Percentiles rank a stretch among this genome's conserved stretches.
These are phyloP conservation scores for Onychostruthus taczanowskii DNA, from an alignment of 2,113 vertebrate genomes.

Conservation along the genomic window DNA sequence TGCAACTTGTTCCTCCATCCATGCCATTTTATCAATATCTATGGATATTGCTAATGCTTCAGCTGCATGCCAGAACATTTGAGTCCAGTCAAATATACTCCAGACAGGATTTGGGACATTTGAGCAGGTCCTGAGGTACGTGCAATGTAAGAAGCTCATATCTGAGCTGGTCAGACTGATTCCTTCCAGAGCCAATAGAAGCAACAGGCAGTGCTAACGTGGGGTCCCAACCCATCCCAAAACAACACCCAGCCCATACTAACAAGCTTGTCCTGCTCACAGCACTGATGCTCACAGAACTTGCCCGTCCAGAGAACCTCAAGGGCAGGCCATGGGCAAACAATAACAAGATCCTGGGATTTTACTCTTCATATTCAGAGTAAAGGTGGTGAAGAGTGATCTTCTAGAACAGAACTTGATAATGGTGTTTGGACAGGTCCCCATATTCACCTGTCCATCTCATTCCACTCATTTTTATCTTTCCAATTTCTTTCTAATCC, in stretches of 20 bases:
- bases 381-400: background rate
- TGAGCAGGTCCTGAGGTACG: fast-evolving
- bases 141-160: background rate
- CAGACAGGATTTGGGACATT: background rate
- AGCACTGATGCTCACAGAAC: background rate
- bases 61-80: background rate
- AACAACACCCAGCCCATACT: background rate
- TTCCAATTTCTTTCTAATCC: background rate
- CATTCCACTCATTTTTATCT: fast-evolving
- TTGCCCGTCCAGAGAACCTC: background rate
- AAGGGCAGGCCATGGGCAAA: background rate
- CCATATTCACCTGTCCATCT: background rate
- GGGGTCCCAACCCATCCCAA: background rate
- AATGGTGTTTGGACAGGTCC: background rate
- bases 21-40: background rate
- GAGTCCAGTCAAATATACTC: background rate
- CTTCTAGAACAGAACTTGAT: background rate
- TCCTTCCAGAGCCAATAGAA: background rate
- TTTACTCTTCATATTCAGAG: background rate
- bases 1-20: background rate
- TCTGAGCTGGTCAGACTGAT: fast-evolving
- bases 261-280: background rate
- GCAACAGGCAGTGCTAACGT: background rate
- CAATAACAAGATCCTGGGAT: background rate
- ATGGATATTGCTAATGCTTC: background rate